Percentiles rank a stretch among this genome's conserved stretches.
These are phyloP conservation scores for Macrosoma leucophasiata DNA, from an alignment of 2,888 invertebrate genomes.

Conservation along the genomic window DNA sequence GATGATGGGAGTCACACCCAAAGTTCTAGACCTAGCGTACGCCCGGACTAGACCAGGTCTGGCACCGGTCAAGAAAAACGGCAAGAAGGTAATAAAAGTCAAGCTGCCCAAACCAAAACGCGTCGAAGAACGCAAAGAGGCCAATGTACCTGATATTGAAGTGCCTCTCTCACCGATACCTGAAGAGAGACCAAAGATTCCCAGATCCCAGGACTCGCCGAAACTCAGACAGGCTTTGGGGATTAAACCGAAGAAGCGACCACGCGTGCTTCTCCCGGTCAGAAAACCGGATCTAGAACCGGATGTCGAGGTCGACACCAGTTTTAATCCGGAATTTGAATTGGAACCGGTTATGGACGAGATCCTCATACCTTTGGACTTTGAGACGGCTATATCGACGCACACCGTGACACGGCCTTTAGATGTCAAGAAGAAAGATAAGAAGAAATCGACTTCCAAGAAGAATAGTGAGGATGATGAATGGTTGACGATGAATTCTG, in stretches of 20 bases:
- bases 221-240: conserved; percentile 51
- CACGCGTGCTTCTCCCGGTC: conserved; percentile 55
- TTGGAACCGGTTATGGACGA: conserved; percentile 23
- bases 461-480: conserved; percentile 59
- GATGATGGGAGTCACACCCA: conserved; percentile 85
- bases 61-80: conserved; percentile 28
- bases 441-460: conserved; percentile 35
- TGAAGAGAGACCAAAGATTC: conserved; percentile 23
- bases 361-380: conserved; percentile 39
- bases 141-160: conserved; percentile 28
- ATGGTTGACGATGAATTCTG: conserved; percentile 47
- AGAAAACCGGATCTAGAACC: conserved; percentile 37
- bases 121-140: conserved; percentile 37
- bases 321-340: too few species aligned
- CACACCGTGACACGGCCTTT: conserved; percentile 56
- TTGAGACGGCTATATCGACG: conserved; percentile 57
- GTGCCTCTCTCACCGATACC: too few species aligned
- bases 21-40: conserved; percentile 89
- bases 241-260: conserved; percentile 53
- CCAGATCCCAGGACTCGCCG: conserved; percentile 51
- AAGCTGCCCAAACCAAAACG: conserved; percentile 49
- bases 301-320: conserved; percentile 23
- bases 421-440: conserved; percentile 34
- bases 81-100: conserved; percentile 48
- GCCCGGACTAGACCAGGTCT: conserved; percentile 77